phyloP scores from a whole-genome alignment of 1,140 invertebrate genomes.

The Spodoptera litura region DNA sequence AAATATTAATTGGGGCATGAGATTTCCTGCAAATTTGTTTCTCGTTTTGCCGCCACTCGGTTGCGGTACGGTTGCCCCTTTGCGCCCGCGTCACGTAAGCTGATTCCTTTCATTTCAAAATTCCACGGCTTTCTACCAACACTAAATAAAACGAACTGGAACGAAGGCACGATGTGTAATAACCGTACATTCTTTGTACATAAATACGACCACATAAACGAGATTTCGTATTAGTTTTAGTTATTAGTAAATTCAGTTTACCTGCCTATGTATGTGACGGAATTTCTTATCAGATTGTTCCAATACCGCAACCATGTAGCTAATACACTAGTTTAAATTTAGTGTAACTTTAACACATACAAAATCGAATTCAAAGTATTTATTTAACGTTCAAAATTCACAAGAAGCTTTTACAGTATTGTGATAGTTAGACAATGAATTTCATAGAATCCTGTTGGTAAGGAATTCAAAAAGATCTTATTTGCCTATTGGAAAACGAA shows the following conservation, averaged over 20 bases:
- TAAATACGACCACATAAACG: background rate
- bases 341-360: background rate
- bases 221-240: background rate
- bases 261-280: background rate
- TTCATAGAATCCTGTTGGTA: too few relatives aligned
- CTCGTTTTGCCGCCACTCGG: slow-evolving; percentile 29
- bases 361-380: background rate
- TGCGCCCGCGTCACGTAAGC: slow-evolving; percentile 49
- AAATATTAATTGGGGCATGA: slow-evolving; percentile 58
- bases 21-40: slow-evolving; percentile 62
- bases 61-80: slow-evolving; percentile 46
- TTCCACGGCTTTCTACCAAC: slow-evolving; percentile 38
- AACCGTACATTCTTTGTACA: slow-evolving; percentile 24
- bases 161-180: slow-evolving; percentile 18
- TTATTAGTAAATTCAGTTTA: background rate
- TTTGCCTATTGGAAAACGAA: too few relatives aligned
- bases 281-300: slow-evolving; percentile 5
- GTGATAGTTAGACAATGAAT: background rate
- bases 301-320: slow-evolving; percentile 1
- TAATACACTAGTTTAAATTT: background rate
- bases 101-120: slow-evolving; percentile 46
- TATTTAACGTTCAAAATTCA: slow-evolving; percentile 2
- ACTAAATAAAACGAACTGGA: slow-evolving; percentile 34
- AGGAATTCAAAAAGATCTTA: too few relatives aligned
- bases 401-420: slow-evolving; percentile 14